phyloP scores from a whole-genome alignment of 1,140 invertebrate species.

The Tachypleus tridentatus region DNA sequence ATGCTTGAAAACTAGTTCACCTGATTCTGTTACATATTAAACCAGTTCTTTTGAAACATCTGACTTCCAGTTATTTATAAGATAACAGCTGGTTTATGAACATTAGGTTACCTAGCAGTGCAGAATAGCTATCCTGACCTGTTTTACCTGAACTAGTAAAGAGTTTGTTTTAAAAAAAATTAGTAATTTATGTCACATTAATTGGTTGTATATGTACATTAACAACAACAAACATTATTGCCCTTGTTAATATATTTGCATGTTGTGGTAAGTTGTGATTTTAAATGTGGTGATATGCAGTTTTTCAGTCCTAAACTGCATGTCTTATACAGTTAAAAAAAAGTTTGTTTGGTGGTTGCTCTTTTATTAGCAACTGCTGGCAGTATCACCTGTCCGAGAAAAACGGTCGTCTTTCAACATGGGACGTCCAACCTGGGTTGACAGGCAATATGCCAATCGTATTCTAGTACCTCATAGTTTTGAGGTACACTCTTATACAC shows the following conservation, averaged over 20 bases:
- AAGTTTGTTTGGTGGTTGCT: neutral
- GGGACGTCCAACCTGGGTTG: conserved; percentile 59
- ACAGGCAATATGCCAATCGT: conserved; percentile 51
- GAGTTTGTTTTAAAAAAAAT: too few species aligned
- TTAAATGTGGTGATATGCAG: too few species aligned
- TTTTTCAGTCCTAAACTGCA: neutral
- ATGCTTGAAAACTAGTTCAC: too few species aligned
- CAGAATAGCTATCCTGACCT: too few species aligned
- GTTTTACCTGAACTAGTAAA: too few species aligned
- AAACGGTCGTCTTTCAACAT: conserved; percentile 52
- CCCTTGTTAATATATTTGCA: neutral
- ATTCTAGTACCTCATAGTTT: conserved; percentile 82
- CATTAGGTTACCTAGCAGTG: too few species aligned
- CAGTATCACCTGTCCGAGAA: conserved; percentile 27
- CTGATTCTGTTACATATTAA: too few species aligned
- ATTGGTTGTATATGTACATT: neutral
- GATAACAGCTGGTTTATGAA: too few species aligned
- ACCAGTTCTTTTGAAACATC: too few species aligned
- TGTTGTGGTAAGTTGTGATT: neutral
- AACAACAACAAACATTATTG: neutral
- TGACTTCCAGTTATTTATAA: too few species aligned
- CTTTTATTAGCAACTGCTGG: conserved; percentile 11
- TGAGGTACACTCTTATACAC: conserved; percentile 64
- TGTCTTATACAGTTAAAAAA: neutral
- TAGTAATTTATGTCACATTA: neutral